Evolutionary conservation across 2,113 vertebrate genomes (phyloP).

Genomic region (Carassius auratus): DNA sequence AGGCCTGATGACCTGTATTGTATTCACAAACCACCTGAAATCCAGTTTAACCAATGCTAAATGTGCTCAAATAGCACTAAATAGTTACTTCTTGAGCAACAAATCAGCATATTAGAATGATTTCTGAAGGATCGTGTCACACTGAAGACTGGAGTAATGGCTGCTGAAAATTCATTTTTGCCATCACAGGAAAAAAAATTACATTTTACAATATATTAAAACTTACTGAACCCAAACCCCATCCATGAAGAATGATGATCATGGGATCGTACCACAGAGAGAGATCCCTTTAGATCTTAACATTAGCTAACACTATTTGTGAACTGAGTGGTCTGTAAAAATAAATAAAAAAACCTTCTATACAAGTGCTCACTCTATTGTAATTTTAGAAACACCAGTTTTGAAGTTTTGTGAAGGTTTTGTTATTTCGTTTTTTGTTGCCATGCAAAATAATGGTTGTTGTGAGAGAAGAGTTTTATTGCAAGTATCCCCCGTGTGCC

Average conservation of each 20-base stretch:
- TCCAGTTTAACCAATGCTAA: background rate
- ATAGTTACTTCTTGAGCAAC: background rate
- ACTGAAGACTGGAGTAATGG: background rate
- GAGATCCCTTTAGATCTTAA: background rate
- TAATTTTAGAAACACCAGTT: background rate
- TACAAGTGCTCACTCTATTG: background rate
- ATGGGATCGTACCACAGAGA: background rate
- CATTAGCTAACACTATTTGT: too few species aligned
- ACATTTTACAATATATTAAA: background rate
- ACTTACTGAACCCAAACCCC: too few species aligned
- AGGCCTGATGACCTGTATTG: background rate
- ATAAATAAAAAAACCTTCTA: too few species aligned
- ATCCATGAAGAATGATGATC: background rate
- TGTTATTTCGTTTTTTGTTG: slow-evolving; percentile 9
- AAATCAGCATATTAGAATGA: background rate
- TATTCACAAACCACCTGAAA: background rate
- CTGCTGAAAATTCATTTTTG: too few species aligned
- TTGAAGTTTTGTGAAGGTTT: background rate
- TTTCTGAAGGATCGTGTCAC: background rate
- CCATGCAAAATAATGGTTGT: slow-evolving; percentile 17
- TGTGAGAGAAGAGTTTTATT: slow-evolving; percentile 47
- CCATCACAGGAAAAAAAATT: background rate
- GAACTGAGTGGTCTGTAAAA: background rate
- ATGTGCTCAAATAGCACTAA: too few species aligned
- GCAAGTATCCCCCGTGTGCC: slow-evolving; percentile 27